Base-by-base conservation (phyloP, 35 echinoderm and acorn worm genomes). In the Anneissia japonica region DNA sequence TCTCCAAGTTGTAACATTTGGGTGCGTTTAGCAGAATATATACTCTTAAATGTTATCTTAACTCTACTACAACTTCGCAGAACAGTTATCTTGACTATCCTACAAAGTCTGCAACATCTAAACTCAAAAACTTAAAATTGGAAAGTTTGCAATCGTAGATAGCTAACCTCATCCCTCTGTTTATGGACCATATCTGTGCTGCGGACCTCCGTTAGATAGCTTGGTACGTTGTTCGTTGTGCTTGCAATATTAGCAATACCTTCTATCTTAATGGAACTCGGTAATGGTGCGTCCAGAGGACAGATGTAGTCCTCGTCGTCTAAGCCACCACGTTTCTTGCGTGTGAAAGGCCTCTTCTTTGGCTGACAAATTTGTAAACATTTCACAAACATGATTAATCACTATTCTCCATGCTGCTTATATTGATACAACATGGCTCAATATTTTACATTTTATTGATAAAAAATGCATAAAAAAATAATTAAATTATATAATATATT, bases 231-330 rank as follows among this genome's bases (percentile, higher is more conserved):
- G 77, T 92, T 92, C 56, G 92, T 96, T 33, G 75, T 80, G 32
- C 36, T 45, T 21, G 82, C 73, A 32, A 32, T 37, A 80, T 75
- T 17, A 26, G 38, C 16, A 26, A 85, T 45, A 21, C 79, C 83
- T 34, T 78, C 36, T 30, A 84, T 38, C 46, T 85, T 90, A 35
- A 93, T 38, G 23, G 73, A 74, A 30, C 77, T 76, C 12, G 91
- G 95, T 28, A 88, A 77, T 31, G 85, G 88, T 19, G 90, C 46
- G 74, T 97, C 89, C 88, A 97, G 91, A 6, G 95, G 95, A 79
- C 95, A 97, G 0, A 97, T 35, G 34, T 90, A 93, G 37, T 97
- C 95, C 19, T 97, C 95, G 29, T 56, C 43, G 9, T 97, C 95
- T 26, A 90, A 87, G 17, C 86, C 73, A 3, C 87, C 80, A 37